Evolutionary conservation across 2,888 invertebrate species (phyloP), one percentile per base, ranked within the genome.

Genomic region (Epinotia ramella): DNA sequence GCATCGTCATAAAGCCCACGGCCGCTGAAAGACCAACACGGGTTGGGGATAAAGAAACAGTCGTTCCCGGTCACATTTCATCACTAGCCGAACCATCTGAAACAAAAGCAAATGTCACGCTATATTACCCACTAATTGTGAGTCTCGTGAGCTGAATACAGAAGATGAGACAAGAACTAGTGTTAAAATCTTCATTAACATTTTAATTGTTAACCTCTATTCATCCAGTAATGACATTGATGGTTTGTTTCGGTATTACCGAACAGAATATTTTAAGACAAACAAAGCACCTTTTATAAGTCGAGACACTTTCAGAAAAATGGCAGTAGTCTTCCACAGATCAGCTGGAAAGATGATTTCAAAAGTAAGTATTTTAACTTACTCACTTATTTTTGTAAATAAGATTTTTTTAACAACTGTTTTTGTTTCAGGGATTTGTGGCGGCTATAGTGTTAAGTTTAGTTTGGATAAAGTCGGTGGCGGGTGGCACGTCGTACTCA

Each of bases 241-340:
- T 90, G 88, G 88, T 94, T 94, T 91, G 93, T 93, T 91, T 93
- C 92, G 91, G 91, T 93, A 88, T 93, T 91, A 90, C 91, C 86
- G 91, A 90, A 92, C 87, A 86, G 90, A 86, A 93, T 92, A 93
- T 90, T 91, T 94, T 88, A 87, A 80, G 80, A 84, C 85, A 87
- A 90, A 91, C 89, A 90, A 91, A 88, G 87, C 83, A 82, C 80
- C 88, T 89, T 88, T 91, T 94, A 94, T 90, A 94, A 93, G 89
- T 85, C 80, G 87, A 82, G 85, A 78, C 83, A 85, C 85, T 87
- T 88, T 86, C 86, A 83, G 86, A 88, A 91, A 91, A 92, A 86
- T 87, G 88, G 89, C 91, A 94, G 92, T 93, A 86, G 87, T 88
- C 85, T 86, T 86, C 88, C 88, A 90, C 82, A 86, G 86, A 89